Base-by-base conservation (phyloP, 2,888 invertebrate species). In the Notodonta dromedarius region DNA sequence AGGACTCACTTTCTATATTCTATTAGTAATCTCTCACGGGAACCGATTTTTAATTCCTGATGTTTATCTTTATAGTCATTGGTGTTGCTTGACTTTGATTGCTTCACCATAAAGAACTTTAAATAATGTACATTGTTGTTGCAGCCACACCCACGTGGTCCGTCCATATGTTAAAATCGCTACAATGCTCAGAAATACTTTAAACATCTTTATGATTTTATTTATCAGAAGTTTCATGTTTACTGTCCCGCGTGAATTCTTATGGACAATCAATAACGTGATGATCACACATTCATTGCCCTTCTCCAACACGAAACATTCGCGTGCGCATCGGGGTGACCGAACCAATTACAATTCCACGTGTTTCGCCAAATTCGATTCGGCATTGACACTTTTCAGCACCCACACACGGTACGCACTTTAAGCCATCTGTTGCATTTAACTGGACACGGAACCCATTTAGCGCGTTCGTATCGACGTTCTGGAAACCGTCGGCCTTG, bases 401-500 rank as follows among this genome's bases (percentile, higher is more conserved):
- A 59, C 79, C 76, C 70, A 77, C 78, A 62, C 67, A 57, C 64
- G 60, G 13, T 63, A 50, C 61, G 63, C 69, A 69, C 70, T 62
- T 65, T 65, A 66, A 69, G 52, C 69, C 74, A 76, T 78, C 74
- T 79, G 77, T 67, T 65, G 50, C 58, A 58, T 74, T 66, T 69
- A 71, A 72, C 69, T 65, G 72, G 66, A 73, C 71, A 62, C 60
- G 61, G 46, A 63, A 14, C 48, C 66, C 61, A 76, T 73, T 75
- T 73, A 70, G 73, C 71, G 65, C 73, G 75, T 73, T 62, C 64
- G 64, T 75, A 79, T 76, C 71, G 79, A 73, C 77, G 71, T 77
- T 80, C 78, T 79, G 73, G 70, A 77, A 80, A 83, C 82, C 77
- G 76, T 76, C 80, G 86, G 83, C 86, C 88, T 89, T 88, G 87